Evolutionary conservation across 2,797 vertebrate genomes (phyloP), one percentile per base, ranked within the genome.

Genomic region (Megaceryle alcyon): DNA sequence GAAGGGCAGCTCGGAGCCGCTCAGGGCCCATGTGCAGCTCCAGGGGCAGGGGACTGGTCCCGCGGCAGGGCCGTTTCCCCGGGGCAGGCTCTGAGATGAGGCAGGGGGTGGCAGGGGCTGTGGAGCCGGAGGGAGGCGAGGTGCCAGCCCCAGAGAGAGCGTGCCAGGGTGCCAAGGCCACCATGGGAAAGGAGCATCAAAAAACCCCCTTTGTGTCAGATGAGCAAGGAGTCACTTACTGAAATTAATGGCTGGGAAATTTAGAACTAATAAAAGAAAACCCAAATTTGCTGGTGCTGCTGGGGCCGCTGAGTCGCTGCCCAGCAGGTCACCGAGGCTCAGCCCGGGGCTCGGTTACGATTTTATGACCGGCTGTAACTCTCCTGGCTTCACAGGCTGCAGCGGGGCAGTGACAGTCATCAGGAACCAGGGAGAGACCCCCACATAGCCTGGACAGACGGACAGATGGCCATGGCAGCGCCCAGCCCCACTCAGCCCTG

Each of bases 241-340:
- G 43, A 84, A 93, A 86, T 86, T 71, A 93, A 96, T 54, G 86
- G 77, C 92, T 87, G 92, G 82, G 86, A 96, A 94, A 95, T 78
- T 64, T 23, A 76, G 80, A 79, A 35, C 86, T 87, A 66, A 93
- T 92, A 91, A 82, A 92, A 91, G 94, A 76, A 82, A 73, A 57
- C 16, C 77, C 56, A 71, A 31, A 49, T 83, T 87, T 92, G 88
- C 81, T 26, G 57, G 53, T 43, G 33, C 53, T 6, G 44, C 60
- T 4, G 4, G 57, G 35, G 90, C 72, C 3, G 3, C 4, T 15
- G 54, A 75, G 22, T 64, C 0, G 2, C 59, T 75, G 31, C 73
- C 73, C 78, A 7, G 57, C 22, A 29, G 89, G 81, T 84, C 87
- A 65, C 23, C 0, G 8, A 75, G 68, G 59, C 94, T 31, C 90